These are phyloP conservation scores for Danionella cerebrum DNA, from an alignment of 2,113 vertebrate species.

Conservation along the genomic window DNA sequence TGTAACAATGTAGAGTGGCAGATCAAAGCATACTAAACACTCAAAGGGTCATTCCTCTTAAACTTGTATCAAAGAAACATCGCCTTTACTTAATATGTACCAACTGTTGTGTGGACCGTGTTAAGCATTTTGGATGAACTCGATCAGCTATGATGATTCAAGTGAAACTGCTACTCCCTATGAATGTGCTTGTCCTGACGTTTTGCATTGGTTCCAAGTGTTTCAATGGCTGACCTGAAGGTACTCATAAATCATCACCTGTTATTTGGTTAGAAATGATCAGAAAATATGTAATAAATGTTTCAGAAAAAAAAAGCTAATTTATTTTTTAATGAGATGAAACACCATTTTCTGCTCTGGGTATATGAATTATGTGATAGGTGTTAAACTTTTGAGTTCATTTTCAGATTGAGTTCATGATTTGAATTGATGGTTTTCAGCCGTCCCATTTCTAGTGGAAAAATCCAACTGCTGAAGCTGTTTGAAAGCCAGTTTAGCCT, in stretches of 20 bases:
- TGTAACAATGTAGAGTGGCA: slow-evolving; percentile 42
- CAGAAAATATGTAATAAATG: slow-evolving; percentile 58
- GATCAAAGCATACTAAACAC: background rate
- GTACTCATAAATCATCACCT: slow-evolving; percentile 41
- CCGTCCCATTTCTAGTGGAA: too few species aligned
- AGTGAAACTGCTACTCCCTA: background rate
- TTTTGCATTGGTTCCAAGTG: slow-evolving; percentile 41
- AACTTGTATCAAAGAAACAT: background rate
- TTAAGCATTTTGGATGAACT: slow-evolving; percentile 31
- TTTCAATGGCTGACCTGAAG: slow-evolving; percentile 26
- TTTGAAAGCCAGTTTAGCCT: too few species aligned
- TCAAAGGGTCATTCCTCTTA: background rate
- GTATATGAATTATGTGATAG: too few species aligned
- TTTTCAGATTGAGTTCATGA: too few species aligned
- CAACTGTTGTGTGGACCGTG: slow-evolving; percentile 36
- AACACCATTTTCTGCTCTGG: too few species aligned
- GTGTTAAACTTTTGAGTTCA: too few species aligned
- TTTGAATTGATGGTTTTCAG: too few species aligned
- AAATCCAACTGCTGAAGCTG: too few species aligned
- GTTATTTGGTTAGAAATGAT: slow-evolving; percentile 24
- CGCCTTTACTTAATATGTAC: slow-evolving; percentile 57
- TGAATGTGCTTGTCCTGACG: slow-evolving; percentile 36
- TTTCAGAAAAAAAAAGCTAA: slow-evolving; percentile 22
- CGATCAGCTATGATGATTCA: slow-evolving; percentile 36
- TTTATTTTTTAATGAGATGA: too few species aligned